Conservation (phyloP, 2,797 vertebrate genomes). For the Tolypeutes matacus region DNA sequence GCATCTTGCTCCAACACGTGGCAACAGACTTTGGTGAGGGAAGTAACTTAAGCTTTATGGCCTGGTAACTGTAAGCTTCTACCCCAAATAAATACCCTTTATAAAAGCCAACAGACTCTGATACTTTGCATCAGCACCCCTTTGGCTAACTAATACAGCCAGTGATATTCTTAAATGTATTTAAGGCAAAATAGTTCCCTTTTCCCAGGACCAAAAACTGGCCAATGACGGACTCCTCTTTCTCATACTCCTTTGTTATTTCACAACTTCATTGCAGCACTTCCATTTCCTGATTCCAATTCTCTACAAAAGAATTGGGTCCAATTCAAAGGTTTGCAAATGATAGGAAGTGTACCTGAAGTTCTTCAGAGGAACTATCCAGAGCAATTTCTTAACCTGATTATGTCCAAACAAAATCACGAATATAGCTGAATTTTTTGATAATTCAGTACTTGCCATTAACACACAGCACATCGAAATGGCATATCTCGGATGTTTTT, state of each 20-base stretch:
- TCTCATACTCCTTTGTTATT: not conserved
- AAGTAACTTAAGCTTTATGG: no score
- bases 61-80: no score
- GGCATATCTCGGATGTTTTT: not conserved
- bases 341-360: no score
- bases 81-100: no score
- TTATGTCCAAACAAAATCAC: not conserved
- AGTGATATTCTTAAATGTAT: not conserved
- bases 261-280: not conserved
- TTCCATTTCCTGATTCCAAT: not conserved
- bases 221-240: not conserved
- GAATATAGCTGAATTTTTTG: not conserved
- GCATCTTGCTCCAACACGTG: no score
- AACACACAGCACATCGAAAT: not conserved
- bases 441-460: not conserved
- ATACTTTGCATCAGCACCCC: no score
- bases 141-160: no score
- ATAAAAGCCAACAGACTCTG: no score
- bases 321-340: not conserved
- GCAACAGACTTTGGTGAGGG: no score
- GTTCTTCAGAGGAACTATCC: not conserved
- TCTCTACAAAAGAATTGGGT: not conserved
- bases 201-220: not conserved
- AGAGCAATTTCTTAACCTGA: not conserved
- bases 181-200: not conserved